These are phyloP conservation scores for Manacus vitellinus DNA, from an alignment of 2,113 vertebrate genomes.

Conservation along the genomic window DNA sequence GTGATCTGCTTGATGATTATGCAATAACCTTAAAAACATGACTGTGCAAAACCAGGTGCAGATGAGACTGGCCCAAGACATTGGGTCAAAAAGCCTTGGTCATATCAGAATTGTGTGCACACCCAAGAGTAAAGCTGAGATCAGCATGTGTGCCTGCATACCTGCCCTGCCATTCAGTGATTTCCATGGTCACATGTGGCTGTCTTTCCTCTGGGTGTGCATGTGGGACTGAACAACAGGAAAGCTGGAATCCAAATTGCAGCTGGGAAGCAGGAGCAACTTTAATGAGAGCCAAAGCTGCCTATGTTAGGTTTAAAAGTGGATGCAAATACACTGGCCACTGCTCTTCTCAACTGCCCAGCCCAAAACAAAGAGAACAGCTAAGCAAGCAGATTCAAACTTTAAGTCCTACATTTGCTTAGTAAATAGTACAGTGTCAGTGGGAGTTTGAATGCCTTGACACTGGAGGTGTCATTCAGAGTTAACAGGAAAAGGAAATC, in stretches of 20 bases:
- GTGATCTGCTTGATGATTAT: background rate
- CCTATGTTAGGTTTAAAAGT: background rate
- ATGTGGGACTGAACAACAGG: background rate
- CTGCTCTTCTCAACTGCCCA: background rate
- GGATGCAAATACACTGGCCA: background rate
- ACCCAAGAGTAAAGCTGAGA: background rate
- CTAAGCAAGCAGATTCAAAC: constrained; percentile 4
- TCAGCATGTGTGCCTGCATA: background rate
- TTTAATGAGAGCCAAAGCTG: background rate
- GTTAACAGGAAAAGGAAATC: background rate
- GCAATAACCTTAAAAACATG: background rate
- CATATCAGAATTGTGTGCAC: background rate
- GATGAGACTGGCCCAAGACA: background rate
- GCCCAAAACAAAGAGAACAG: background rate
- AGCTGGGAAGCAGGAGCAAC: background rate
- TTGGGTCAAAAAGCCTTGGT: background rate
- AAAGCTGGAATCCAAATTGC: background rate
- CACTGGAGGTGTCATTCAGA: background rate
- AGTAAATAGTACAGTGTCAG: background rate
- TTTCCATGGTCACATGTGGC: accelerated
- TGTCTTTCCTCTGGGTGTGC: background rate
- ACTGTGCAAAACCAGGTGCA: background rate
- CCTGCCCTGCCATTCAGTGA: background rate
- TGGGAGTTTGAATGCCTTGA: background rate
- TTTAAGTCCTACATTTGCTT: background rate